Evolutionary conservation across 2,797 vertebrate genomes (phyloP), one percentile per base, ranked within the genome.

Genomic region (Thalassophryne amazonica): DNA sequence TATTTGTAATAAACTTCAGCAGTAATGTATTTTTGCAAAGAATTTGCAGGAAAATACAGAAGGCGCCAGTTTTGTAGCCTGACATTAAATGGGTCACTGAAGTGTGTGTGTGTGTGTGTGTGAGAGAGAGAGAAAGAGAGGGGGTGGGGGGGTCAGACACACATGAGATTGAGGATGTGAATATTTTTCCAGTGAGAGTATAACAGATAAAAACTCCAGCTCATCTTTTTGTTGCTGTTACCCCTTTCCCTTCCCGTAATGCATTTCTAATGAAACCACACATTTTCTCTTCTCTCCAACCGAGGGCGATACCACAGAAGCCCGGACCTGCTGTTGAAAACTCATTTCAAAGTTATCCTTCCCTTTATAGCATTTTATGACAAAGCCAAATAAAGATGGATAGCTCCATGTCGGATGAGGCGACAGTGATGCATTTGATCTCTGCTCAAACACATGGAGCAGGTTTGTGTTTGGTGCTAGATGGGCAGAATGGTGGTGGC

Each of bases 211-310:
- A 69, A 67, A 52, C 50, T 60, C 8, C 0, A 58, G 54, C 64
- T 76, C 67, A 46, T 73, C 67, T 61, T 39, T 23, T 57, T 25
- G 17, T 38, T 62, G 61, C 40, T 52, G 27, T n/a, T 25, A 33
- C 36, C 24, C 19, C 50, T 47, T 53, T 67, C 46, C 18, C 48
- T 62, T 55, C 36, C 43, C 40, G 69, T 81, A 77, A 84, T 79
- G 66, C 78, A 78, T 79, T 85, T 78, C 76, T 76, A 79, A 81
- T 78, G 58, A 84, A 57, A 60, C 39, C 35, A 54, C 64, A 63
- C 42, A 75, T 69, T 74, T 69, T 38, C 60, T 64, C 33, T 25
- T 48, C 66, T 51, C 59, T 54, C 58, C 31, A 56, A 53, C 62
- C 40, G 53, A 56, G 59, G 42, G 41, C 58, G 62, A 72, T 28